Evolutionary conservation across 2,888 invertebrate species (phyloP).

Genomic region (Euclidia mi): DNA sequence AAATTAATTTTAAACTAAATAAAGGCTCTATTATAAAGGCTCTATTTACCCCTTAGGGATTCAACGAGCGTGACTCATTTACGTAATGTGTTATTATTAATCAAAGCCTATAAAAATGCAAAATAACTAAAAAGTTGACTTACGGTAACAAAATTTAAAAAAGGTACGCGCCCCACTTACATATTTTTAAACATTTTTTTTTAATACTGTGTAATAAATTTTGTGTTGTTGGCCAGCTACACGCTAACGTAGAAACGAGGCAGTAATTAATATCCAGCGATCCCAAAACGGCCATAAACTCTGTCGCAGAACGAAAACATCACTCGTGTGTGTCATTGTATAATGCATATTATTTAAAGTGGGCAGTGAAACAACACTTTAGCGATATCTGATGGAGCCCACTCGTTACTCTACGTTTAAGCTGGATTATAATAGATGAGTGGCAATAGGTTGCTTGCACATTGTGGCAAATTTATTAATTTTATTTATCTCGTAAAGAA

Average conservation of each 20-base stretch:
- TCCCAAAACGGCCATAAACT: slow-evolving; percentile 43
- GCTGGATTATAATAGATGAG: slow-evolving; percentile 2
- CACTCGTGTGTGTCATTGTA: slow-evolving; percentile 47
- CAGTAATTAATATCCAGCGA: slow-evolving; percentile 43
- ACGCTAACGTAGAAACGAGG: slow-evolving; percentile 25
- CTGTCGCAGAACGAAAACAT: slow-evolving; percentile 49
- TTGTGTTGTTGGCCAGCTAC: background rate
- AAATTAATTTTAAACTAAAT: too few species aligned
- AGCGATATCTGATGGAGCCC: slow-evolving; percentile 64
- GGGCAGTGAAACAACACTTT: slow-evolving; percentile 70
- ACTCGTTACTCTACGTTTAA: slow-evolving; percentile 63
- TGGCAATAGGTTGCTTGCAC: background rate
- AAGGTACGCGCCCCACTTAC: background rate
- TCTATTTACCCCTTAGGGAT: too few species aligned
- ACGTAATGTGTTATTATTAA: background rate
- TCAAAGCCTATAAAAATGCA: background rate
- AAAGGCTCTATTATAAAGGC: too few species aligned
- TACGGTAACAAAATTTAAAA: background rate
- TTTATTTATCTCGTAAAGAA: too few species aligned
- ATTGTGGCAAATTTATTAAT: background rate
- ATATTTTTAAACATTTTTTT: slow-evolving; percentile 2
- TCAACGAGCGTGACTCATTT: too few species aligned
- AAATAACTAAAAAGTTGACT: background rate
- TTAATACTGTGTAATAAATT: slow-evolving; percentile 8
- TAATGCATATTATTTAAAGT: slow-evolving; percentile 68